These are phyloP conservation scores for Galerucella nymphaeae DNA, from an alignment of 2,888 invertebrate genomes.

Conservation along the genomic window DNA sequence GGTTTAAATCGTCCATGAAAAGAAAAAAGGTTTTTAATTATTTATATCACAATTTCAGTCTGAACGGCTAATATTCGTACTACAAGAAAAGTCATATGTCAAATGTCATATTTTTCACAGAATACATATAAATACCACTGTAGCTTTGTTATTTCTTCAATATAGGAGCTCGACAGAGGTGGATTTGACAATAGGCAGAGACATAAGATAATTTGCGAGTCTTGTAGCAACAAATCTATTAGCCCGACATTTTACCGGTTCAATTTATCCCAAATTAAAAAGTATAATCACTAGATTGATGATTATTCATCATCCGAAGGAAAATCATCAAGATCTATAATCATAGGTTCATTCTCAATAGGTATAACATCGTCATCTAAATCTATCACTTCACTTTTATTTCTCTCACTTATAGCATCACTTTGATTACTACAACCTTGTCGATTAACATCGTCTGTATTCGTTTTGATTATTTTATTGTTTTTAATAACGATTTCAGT, in stretches of 20 bases:
- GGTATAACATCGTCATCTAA: conserved; percentile 11
- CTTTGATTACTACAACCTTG: neutral
- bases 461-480: neutral
- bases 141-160: too few species aligned
- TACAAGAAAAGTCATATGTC: neutral
- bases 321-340: conserved; percentile 21
- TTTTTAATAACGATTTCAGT: neutral
- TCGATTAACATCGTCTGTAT: too few species aligned
- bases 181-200: too few species aligned
- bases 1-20: neutral
- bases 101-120: neutral
- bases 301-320: conserved; percentile 3
- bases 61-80: neutral
- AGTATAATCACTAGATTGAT: neutral
- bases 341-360: neutral
- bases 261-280: neutral
- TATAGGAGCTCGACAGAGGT: too few species aligned
- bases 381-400: conserved; percentile 1
- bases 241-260: neutral
- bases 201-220: too few species aligned
- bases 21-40: neutral
- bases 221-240: neutral
- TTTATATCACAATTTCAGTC: conserved; percentile 4
- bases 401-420: neutral
- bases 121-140: neutral